Evolutionary conservation across 2,113 vertebrate genomes (phyloP).

Genomic region (Dendropsophus ebraccatus): DNA sequence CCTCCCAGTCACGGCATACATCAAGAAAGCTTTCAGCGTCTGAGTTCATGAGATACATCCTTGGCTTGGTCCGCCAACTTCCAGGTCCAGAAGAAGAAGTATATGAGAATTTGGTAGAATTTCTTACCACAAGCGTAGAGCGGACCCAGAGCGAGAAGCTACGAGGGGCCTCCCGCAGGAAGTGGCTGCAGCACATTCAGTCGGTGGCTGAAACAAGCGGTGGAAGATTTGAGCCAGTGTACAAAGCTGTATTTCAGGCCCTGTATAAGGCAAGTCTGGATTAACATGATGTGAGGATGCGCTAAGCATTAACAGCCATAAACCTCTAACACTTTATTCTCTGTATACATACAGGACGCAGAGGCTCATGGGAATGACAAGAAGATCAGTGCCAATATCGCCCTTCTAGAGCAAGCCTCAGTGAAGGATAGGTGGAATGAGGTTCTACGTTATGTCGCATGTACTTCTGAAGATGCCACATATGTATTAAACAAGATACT

Average conservation of each 20-base stretch:
- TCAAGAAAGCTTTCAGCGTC: slow-evolving; percentile 66
- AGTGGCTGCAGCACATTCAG: slow-evolving; percentile 74
- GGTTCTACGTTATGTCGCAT: slow-evolving; percentile 74
- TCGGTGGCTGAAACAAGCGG: slow-evolving; percentile 65
- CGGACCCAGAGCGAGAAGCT: slow-evolving; percentile 55
- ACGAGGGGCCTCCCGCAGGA: slow-evolving; percentile 65
- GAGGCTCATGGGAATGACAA: slow-evolving; percentile 74
- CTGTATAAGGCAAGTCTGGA: slow-evolving; percentile 70
- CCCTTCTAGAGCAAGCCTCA: slow-evolving; percentile 74
- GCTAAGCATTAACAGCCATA: neutral
- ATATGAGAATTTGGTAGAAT: slow-evolving; percentile 71
- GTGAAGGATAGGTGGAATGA: slow-evolving; percentile 63
- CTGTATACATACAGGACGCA: slow-evolving; percentile 69
- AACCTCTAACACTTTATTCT: neutral
- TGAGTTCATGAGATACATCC: slow-evolving; percentile 74
- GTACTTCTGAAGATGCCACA: slow-evolving; percentile 70
- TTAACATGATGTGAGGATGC: neutral
- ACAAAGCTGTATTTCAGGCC: slow-evolving; percentile 69
- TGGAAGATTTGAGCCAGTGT: slow-evolving; percentile 68
- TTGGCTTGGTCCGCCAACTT: slow-evolving; percentile 69
- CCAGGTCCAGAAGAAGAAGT: slow-evolving; percentile 65
- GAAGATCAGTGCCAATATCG: slow-evolving; percentile 77
- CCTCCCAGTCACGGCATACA: slow-evolving; percentile 57
- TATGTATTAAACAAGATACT: slow-evolving; percentile 73
- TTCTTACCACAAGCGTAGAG: slow-evolving; percentile 66